Evolutionary conservation across 1,140 invertebrate genomes (phyloP).

Genomic region (Trinorchestia longiramus): DNA sequence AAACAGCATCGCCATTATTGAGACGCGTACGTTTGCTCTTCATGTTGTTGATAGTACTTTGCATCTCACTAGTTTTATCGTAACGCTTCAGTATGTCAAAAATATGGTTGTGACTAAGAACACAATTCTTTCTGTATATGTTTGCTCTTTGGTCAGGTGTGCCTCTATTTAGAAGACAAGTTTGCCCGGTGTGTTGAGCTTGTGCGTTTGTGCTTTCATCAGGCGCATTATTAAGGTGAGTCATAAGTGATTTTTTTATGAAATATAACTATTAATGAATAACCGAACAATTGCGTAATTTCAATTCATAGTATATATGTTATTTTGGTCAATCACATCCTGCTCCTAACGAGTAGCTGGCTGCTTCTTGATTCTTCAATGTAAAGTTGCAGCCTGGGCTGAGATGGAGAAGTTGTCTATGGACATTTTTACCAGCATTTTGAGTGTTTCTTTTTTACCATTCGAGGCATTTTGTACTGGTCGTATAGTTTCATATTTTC

Average conservation of each 20-base stretch:
- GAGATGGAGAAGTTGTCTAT: too few relatives aligned
- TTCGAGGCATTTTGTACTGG: too few relatives aligned
- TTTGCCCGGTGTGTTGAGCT: background rate
- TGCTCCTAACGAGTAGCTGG: too few relatives aligned
- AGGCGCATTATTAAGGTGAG: background rate
- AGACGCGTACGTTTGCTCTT: background rate
- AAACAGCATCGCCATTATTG: background rate
- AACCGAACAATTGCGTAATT: too few relatives aligned
- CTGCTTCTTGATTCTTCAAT: too few relatives aligned
- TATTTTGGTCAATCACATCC: too few relatives aligned
- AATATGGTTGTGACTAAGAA: background rate
- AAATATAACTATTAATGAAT: background rate
- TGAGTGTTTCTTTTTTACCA: too few relatives aligned
- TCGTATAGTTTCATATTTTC: too few relatives aligned
- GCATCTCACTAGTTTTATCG: background rate
- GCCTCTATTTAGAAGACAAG: background rate
- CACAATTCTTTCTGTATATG: background rate
- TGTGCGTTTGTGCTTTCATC: background rate
- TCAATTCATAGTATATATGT: too few relatives aligned
- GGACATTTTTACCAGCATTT: too few relatives aligned
- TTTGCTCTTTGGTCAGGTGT: background rate
- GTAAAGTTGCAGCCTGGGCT: too few relatives aligned
- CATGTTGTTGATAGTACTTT: background rate
- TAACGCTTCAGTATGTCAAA: background rate
- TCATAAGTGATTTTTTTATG: background rate